Percentiles rank a stretch among this genome's conserved stretches.
These are phyloP conservation scores for Protonemura montana DNA, from an alignment of 2,888 invertebrate genomes.

Conservation along the genomic window DNA sequence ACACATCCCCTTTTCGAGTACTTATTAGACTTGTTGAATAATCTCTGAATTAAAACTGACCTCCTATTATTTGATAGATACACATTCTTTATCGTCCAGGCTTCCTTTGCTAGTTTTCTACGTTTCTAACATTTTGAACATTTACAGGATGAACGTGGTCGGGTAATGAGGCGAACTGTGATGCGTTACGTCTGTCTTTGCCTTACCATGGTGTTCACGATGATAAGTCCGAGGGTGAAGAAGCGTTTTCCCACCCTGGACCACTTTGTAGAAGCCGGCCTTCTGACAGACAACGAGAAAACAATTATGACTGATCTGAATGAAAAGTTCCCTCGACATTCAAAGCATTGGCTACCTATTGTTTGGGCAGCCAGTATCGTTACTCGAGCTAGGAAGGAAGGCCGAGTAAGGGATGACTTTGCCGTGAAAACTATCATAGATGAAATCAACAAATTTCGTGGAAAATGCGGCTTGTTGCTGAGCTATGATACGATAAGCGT, in stretches of 20 bases:
- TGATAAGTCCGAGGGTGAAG: slow-evolving; percentile 87
- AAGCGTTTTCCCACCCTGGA: slow-evolving; percentile 85
- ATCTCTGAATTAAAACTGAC: no score
- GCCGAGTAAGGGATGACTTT: slow-evolving; percentile 88
- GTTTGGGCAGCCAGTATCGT: slow-evolving; percentile 92
- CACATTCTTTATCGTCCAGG: no score
- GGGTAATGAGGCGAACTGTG: slow-evolving; percentile 82
- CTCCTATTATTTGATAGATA: no score
- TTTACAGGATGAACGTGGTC: slow-evolving; percentile 75
- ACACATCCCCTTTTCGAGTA: no score
- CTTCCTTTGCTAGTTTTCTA: no score
- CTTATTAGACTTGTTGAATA: no score
- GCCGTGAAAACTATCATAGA: slow-evolving; percentile 91
- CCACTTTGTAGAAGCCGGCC: slow-evolving; percentile 85
- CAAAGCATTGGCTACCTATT: slow-evolving; percentile 90
- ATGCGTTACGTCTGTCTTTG: slow-evolving; percentile 85
- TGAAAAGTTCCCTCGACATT: slow-evolving; percentile 81
- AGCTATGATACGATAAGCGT: slow-evolving; percentile 82
- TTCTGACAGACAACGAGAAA: slow-evolving; percentile 82
- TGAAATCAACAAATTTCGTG: slow-evolving; percentile 84
- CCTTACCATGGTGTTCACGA: slow-evolving; percentile 85
- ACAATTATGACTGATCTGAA: slow-evolving; percentile 80
- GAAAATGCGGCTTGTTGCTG: slow-evolving; percentile 77
- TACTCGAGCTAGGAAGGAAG: slow-evolving; percentile 88
- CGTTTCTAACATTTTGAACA: no score